Evolutionary conservation across 2,797 vertebrate species (phyloP).

Genomic region (Urocyon cinereoargenteus): DNA sequence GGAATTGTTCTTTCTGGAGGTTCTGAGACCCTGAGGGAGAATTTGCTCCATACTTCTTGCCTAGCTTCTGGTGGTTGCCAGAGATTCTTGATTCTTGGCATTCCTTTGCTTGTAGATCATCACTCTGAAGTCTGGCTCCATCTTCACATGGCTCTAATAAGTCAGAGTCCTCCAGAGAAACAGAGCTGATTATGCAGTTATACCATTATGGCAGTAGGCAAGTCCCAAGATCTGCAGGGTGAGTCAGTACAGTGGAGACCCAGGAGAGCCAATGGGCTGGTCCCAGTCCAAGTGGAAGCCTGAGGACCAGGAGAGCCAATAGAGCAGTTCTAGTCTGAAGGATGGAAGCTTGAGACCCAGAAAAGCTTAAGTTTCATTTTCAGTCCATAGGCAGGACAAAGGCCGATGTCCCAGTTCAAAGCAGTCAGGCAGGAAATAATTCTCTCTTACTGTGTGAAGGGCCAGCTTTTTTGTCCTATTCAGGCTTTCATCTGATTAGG

Average conservation of each 20-base stretch:
- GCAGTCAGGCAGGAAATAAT: not conserved
- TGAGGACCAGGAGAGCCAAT: not conserved
- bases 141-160: rapidly evolving
- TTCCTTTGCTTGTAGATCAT: not conserved
- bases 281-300: not conserved
- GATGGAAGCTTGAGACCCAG: no score
- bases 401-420: not conserved
- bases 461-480: not conserved
- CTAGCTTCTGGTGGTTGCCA: not conserved
- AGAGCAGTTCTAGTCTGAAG: not conserved
- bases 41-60: not conserved
- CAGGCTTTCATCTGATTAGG: not conserved
- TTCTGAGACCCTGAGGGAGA: not conserved
- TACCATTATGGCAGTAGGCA: not conserved
- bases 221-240: not conserved
- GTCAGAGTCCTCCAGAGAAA: not conserved
- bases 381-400: not conserved
- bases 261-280: no score
- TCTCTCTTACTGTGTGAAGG: not conserved
- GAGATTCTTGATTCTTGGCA: no score
- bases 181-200: not conserved
- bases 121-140: not conserved
- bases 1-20: not conserved
- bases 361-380: no score
- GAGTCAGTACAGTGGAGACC: not conserved